These are phyloP conservation scores for Paralichthys olivaceus DNA, from an alignment of 2,113 vertebrate species.

Conservation along the genomic window DNA sequence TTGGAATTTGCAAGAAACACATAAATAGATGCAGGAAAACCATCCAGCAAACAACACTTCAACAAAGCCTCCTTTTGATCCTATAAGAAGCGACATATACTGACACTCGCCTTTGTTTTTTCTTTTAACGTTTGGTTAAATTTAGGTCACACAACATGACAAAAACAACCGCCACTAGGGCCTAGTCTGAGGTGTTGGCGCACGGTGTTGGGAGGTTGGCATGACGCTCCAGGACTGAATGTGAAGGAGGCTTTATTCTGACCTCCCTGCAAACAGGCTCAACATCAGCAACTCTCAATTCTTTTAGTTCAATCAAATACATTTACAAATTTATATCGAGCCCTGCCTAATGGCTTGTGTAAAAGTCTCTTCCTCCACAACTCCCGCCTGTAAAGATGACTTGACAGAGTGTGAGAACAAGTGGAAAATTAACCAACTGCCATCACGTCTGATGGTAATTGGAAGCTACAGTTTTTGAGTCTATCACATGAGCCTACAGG, in stretches of 20 bases:
- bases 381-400: conserved; percentile 8
- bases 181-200: conserved; percentile 41
- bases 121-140: conserved; percentile 8
- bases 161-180: conserved; percentile 34
- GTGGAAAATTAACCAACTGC: conserved; percentile 25
- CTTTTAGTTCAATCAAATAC: not conserved
- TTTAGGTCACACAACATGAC: conserved; percentile 52
- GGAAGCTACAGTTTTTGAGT: conserved; percentile 24
- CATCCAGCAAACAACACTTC: not conserved
- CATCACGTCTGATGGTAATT: conserved; percentile 26
- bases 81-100: not conserved
- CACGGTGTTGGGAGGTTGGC: conserved; percentile 19
- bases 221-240: not conserved
- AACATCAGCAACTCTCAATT: conserved; percentile 14
- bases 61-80: not conserved
- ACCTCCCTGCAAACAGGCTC: conserved; percentile 6
- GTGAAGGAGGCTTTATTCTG: conserved; percentile 10
- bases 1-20: not conserved
- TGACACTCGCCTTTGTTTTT: conserved; percentile 2
- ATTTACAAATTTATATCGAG: conserved; percentile 22
- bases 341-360: not conserved
- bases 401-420: not conserved
- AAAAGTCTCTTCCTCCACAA: not conserved
- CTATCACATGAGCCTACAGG: conserved; percentile 17
- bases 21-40: conserved; percentile 10